These are phyloP conservation scores for Drosophila meridiana DNA, from an alignment of 2,888 invertebrate species.

Conservation along the genomic window DNA sequence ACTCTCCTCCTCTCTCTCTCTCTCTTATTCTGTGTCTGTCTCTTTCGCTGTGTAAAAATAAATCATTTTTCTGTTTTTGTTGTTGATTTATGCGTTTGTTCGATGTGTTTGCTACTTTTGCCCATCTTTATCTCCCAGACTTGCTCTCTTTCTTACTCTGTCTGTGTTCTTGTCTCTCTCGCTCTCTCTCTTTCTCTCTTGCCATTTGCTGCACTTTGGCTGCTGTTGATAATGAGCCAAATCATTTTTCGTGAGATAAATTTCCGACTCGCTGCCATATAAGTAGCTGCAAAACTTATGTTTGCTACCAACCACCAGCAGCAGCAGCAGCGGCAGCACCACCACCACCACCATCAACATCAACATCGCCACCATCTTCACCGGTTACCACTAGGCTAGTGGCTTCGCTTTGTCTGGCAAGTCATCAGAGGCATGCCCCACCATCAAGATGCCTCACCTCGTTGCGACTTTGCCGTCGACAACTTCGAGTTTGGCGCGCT, in stretches of 20 bases:
- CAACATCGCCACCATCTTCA: neutral
- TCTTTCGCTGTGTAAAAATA: conserved; percentile 56
- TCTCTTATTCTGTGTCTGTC: neutral
- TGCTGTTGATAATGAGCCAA: conserved; percentile 81
- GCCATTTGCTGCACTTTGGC: conserved; percentile 67
- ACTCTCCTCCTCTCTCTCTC: neutral
- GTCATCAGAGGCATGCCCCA: conserved; percentile 53
- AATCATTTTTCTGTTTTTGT: conserved; percentile 83
- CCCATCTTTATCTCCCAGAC: conserved; percentile 11
- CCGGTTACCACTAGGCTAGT: conserved; percentile 18
- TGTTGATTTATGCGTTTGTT: conserved; percentile 84
- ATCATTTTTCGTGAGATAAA: conserved; percentile 81
- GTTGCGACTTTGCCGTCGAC: conserved; percentile 66
- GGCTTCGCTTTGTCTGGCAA: conserved; percentile 69
- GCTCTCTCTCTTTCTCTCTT: neutral
- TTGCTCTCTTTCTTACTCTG: conserved; percentile 3
- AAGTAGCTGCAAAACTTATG: conserved; percentile 77
- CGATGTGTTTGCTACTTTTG: conserved; percentile 63
- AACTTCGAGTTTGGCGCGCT: conserved; percentile 76
- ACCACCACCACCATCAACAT: neutral
- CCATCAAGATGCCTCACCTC: conserved; percentile 41
- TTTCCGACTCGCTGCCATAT: conserved; percentile 64
- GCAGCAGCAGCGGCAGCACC: neutral
- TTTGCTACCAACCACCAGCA: conserved; percentile 57
- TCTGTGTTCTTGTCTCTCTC: conserved; percentile 9